phyloP scores from a whole-genome alignment of 2,113 vertebrate genomes.

The Phylloscopus trochilus region DNA sequence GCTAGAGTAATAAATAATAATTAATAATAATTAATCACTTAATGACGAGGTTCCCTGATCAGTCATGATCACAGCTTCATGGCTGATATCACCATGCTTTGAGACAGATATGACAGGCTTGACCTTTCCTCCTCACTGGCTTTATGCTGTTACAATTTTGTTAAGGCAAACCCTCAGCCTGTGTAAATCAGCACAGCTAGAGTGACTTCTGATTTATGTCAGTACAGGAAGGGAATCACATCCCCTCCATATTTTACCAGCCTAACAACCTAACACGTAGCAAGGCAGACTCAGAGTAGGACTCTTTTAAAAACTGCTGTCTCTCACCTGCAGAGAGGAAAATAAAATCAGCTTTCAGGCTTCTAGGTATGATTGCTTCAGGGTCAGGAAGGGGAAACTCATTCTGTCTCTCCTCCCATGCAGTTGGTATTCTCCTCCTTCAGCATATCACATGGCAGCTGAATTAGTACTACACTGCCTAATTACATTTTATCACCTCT shows the following conservation, averaged over 20 bases:
- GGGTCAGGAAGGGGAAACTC: conserved; percentile 22
- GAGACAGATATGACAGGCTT: neutral
- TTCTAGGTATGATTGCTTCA: neutral
- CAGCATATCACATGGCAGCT: neutral
- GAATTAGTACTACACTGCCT: neutral
- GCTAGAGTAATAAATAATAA: conserved; percentile 21
- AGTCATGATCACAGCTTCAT: neutral
- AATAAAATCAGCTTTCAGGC: conserved; percentile 20
- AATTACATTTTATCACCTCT: neutral
- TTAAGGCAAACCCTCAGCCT: conserved; percentile 23
- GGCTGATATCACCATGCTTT: neutral
- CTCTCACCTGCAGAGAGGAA: conserved; percentile 10
- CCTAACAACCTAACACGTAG: conserved; percentile 5
- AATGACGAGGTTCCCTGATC: neutral
- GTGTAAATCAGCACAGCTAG: conserved; percentile 35
- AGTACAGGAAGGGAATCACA: neutral
- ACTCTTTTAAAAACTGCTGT: neutral
- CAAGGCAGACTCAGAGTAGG: neutral
- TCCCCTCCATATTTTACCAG: conserved; percentile 42
- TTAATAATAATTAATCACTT: conserved; percentile 36
- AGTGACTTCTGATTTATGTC: conserved; percentile 47
- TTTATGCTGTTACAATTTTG: conserved; percentile 1
- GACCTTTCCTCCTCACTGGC: conserved; percentile 22
- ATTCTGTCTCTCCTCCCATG: neutral
- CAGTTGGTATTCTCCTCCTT: neutral